These are phyloP conservation scores for Nettapus auritus DNA, from an alignment of 2,113 vertebrate genomes.

Conservation along the genomic window DNA sequence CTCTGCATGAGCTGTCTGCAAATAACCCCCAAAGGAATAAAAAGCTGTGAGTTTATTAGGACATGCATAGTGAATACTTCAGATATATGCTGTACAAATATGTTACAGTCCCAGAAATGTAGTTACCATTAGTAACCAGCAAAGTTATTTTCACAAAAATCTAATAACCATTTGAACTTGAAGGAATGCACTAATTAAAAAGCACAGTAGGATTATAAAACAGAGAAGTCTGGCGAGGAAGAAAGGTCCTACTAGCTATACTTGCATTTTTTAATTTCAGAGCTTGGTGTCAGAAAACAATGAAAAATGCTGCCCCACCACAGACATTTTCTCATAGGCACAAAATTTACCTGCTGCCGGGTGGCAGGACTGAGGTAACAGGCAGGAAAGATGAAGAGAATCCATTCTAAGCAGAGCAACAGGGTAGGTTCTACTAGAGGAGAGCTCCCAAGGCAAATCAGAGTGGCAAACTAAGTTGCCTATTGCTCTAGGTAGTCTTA, in stretches of 20 bases:
- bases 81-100: neutral
- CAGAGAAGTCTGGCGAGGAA: neutral
- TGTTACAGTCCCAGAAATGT: neutral
- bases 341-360: neutral
- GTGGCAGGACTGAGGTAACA: neutral
- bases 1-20: neutral
- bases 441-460: neutral
- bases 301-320: neutral
- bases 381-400: neutral
- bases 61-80: neutral
- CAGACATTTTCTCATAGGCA: neutral
- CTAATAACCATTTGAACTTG: neutral
- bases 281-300: neutral
- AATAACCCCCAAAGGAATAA: neutral
- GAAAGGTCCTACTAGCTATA: neutral
- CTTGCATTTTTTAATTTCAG: neutral
- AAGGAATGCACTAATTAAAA: slow-evolving; percentile 3
- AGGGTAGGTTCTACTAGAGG: neutral
- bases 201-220: neutral
- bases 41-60: neutral
- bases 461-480: neutral
- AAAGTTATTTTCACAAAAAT: neutral
- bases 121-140: neutral
- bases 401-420: neutral
- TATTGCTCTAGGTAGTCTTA: neutral